A percentile compares a stretch with the other conserved stretches of the same genome.
These are phyloP conservation scores for Lepus oiostolus DNA, from an alignment of 2,797 vertebrate species.

Conservation along the genomic window DNA sequence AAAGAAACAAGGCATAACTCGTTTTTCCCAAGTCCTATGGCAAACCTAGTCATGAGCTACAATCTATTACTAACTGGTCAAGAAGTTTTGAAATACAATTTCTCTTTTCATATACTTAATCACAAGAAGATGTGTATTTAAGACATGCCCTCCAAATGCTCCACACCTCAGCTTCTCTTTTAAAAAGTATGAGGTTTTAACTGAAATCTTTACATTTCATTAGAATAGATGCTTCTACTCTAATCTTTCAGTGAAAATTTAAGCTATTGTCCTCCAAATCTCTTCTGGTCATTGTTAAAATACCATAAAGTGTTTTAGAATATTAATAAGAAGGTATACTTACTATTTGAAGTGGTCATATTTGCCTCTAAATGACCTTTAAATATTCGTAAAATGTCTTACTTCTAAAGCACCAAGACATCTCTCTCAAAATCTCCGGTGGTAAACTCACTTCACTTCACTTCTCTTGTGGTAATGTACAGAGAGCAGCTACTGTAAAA, in stretches of 20 bases:
- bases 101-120: constrained; percentile 32
- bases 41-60: not conserved
- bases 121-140: not conserved
- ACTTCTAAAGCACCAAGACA: not conserved
- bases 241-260: constrained; percentile 24
- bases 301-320: constrained; percentile 9
- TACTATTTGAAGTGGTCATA: not conserved
- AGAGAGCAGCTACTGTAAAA: not conserved
- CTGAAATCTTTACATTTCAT: not conserved
- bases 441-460: not conserved
- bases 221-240: constrained; percentile 17
- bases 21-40: not conserved
- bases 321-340: not conserved
- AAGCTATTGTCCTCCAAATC: not conserved
- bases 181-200: constrained; percentile 12
- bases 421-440: not conserved
- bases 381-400: constrained; percentile 17
- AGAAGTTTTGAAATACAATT: not conserved
- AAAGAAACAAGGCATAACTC: constrained; percentile 27
- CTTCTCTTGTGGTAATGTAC: not conserved
- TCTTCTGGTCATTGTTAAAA: constrained; percentile 35
- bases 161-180: not conserved
- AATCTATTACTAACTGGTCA: not conserved
- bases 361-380: constrained; percentile 38
- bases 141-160: constrained; percentile 7